Evolutionary conservation across 2,113 vertebrate genomes (phyloP), one percentile per base, ranked within the genome.

Genomic region (Petroica traversi): DNA sequence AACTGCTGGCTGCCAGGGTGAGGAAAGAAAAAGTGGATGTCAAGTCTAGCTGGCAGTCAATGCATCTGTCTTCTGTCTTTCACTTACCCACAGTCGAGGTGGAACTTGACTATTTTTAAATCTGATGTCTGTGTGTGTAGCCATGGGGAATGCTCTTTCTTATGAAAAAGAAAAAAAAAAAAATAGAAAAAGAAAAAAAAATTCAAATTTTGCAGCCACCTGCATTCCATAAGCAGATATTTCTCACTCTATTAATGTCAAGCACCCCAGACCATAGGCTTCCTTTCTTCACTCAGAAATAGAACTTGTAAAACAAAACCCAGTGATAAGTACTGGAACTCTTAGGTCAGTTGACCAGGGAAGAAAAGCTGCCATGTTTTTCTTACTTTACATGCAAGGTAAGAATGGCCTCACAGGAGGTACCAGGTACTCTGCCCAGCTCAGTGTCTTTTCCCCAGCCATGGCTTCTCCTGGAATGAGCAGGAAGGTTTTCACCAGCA

Each of bases 21-120:
- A 90, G 90, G 79, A 69, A 96, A 96, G 90, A 95, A 95, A 88
- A 92, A 93, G 83, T 93, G 66, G 83, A 96, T 95, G 93, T 93
- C 93, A 94, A 95, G 85, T 59, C 72, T 96, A 93, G 85, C 82
- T 92, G 92, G 93, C 95, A 96, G 93, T 78, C 94, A 83, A 84
- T 90, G 73, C 95, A 96, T 96, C 95, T 97, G 95, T 94, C 95
- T 96, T 94, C 92, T 77, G 94, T 95, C 94, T 97, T 96, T 94
- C 95, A 96, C 94, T 96, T 92, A 93, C 64, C 85, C 79, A 84
- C 96, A 91, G 90, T 34, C 3, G 52, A 90, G 79, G 90, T 97
- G 79, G 93, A 96, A 93, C 92, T 84, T 67, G 63, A 79, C 90
- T 97, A 96, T 95, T 96, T 97, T 97, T 96, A 96, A 92, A 88